These are phyloP conservation scores for Tinea trinotella DNA, from an alignment of 2,888 invertebrate genomes.

Conservation along the genomic window DNA sequence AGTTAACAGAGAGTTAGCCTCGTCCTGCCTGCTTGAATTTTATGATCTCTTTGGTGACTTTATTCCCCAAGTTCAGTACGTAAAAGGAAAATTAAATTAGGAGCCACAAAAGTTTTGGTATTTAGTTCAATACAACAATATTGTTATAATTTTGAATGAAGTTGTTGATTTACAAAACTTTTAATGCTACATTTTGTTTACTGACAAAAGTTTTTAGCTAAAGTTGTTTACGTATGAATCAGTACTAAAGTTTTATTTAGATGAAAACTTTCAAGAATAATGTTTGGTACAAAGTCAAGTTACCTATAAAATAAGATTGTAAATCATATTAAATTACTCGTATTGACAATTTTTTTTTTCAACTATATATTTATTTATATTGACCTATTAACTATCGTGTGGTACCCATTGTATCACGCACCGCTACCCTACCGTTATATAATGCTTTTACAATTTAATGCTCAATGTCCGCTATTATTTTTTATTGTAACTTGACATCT, in stretches of 20 bases:
- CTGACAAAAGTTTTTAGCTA: not conserved
- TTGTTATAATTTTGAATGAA: not conserved
- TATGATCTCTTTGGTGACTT: no score
- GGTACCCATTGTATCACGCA: no score
- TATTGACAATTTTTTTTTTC: not conserved
- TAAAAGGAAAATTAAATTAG: no score
- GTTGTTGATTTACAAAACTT: not conserved
- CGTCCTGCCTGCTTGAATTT: no score
- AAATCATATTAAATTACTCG: not conserved
- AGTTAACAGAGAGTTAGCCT: no score
- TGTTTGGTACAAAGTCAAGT: not conserved
- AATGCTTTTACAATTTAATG: no score
- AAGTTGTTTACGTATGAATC: conserved; percentile 10
- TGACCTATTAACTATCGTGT: no score
- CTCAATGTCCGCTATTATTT: no score
- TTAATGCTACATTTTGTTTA: conserved; percentile 6
- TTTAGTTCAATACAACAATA: not conserved
- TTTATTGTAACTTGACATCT: no score
- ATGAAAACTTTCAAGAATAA: conserved; percentile 1
- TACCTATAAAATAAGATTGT: not conserved
- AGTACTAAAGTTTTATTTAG: conserved; percentile 3
- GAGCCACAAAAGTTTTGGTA: no score
- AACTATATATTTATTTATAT: not conserved
- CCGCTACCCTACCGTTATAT: no score
- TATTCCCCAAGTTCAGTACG: no score